Conservation (phyloP, 1,140 invertebrate genomes). For the Heliconius nattereri region DNA sequence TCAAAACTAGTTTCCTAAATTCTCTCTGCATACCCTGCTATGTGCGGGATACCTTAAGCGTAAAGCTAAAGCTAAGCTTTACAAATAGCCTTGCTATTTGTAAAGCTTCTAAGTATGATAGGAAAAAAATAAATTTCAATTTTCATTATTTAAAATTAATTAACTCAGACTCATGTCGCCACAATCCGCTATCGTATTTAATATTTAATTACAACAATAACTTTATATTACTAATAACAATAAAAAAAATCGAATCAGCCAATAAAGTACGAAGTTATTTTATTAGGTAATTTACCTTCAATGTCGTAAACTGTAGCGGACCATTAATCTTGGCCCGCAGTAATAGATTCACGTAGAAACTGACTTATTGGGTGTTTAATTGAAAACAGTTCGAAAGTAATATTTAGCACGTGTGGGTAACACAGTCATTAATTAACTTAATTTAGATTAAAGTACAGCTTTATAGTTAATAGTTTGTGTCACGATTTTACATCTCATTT, state of each 20-base stretch:
- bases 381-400: neutral
- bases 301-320: neutral
- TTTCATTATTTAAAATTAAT: no score
- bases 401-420: neutral
- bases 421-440: constrained; percentile 2
- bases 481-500: neutral
- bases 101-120: no score
- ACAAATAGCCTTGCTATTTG: no score
- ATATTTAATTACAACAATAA: no score
- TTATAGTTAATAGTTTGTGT: neutral
- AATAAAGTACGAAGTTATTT: neutral
- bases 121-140: no score
- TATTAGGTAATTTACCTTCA: neutral
- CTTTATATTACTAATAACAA: neutral
- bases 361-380: constrained; percentile 4
- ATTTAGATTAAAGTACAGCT: neutral
- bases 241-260: neutral
- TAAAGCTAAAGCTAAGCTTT: no score
- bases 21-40: no score
- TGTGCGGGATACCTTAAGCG: no score
- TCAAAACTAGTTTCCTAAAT: no score
- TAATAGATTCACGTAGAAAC: constrained; percentile 21
- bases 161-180: no score
- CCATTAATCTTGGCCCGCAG: constrained; percentile 16
- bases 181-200: no score